A percentile compares a stretch with the other conserved stretches of the same genome.
These are phyloP conservation scores for Coelinius sp. DNA, from an alignment of 2,888 invertebrate genomes.

Conservation along the genomic window DNA sequence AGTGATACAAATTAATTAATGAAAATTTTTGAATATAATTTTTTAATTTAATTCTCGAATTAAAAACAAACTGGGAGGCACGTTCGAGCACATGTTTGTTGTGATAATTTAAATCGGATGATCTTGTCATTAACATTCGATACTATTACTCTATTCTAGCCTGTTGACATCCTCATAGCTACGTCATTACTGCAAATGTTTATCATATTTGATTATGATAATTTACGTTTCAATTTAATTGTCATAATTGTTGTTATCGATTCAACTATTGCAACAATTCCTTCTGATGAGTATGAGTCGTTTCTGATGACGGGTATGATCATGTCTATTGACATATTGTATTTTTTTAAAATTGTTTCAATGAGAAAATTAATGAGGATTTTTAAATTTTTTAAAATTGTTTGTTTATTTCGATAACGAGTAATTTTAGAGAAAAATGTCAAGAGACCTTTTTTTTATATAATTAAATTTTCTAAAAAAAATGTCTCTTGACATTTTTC, in stretches of 20 bases:
- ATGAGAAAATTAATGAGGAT: too few species aligned
- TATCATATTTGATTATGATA: neutral
- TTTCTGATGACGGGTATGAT: too few species aligned
- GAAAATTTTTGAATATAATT: too few species aligned
- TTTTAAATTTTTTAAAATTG: too few species aligned
- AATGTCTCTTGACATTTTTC: too few species aligned
- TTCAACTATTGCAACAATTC: neutral
- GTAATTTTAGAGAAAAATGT: too few species aligned
- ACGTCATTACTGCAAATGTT: neutral
- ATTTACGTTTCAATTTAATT: neutral
- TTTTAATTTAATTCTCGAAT: neutral
- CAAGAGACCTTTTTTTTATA: too few species aligned
- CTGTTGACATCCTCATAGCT: conserved; percentile 4
- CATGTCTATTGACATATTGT: too few species aligned
- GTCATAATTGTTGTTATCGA: conserved; percentile 6
- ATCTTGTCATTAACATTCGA: conserved; percentile 14
- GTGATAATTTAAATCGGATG: conserved; percentile 8
- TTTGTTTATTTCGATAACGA: too few species aligned
- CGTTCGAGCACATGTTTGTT: neutral
- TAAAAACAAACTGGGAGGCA: neutral
- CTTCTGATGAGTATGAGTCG: too few species aligned
- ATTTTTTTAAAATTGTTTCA: too few species aligned
- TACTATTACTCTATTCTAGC: neutral
- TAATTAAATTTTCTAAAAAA: too few species aligned
- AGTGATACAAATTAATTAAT: conserved; percentile 1